Evolutionary conservation across 2,113 vertebrate species (phyloP), one percentile per base, ranked within the genome.

Genomic region (Rhea pennata): DNA sequence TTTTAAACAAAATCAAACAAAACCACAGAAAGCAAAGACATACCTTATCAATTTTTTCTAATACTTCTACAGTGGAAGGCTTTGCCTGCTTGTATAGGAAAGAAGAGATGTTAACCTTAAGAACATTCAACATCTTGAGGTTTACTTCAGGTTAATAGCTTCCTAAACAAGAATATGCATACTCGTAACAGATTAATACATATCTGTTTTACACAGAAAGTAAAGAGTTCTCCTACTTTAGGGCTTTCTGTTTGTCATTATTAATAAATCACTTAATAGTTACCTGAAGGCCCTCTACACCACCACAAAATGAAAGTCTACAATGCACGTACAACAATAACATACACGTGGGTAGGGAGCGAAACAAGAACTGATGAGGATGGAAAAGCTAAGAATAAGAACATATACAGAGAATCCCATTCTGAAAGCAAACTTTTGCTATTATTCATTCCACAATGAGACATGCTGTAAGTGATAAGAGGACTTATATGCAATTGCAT

Each of bases 31-130:
- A 91, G 39, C 50, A 96, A 95, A 71, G 59, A 97, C 96, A 84
- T 99, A 99, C 99, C 99, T 99, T 99, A 97, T 99, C 99, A 94
- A 99, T 98, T 97, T 98, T 99, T 98, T 99, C 99, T 98, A 99
- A 97, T 93, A 99, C 96, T 95, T 99, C 99, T 94, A 99, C 98
- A 84, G 99, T 99, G 84, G 99, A 99, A 92, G 98, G 98, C 95
- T 99, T 99, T 91, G 98, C 96, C 99, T 99, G 98, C 95, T 98
- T 96, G 88, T 9, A 95, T 94, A 56, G 65, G 8, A 89, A 75
- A 97, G 81, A 93, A 96, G 44, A 95, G 12, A 72, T 26, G 74
- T 84, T 71, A 95, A 95, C 87, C 15, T 87, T 86, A 73, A 5
- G 39, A 56, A 59, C 67, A 56, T 12, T 51, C 23, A 9, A 3